Percentiles rank a stretch among this genome's conserved stretches.
phyloP scores from a whole-genome alignment of 2,888 invertebrate species.

The Norana najaformis region DNA sequence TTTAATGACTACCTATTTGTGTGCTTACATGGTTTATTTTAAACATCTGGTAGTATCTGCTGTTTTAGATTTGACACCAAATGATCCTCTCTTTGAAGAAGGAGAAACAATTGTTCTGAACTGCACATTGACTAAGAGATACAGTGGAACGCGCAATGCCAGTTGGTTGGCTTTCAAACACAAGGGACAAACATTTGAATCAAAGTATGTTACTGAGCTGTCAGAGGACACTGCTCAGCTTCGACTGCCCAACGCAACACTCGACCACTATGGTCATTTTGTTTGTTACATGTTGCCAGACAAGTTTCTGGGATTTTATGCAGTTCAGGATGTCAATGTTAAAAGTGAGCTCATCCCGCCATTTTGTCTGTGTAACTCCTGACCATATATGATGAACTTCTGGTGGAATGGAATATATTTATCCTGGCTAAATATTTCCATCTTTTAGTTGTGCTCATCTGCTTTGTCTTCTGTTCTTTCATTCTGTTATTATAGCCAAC shows the following conservation, averaged over 20 bases:
- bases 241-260: not conserved
- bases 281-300: not conserved
- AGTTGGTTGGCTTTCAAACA: conserved; percentile 8
- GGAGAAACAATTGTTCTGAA: conserved; percentile 9
- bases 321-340: not conserved
- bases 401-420: not conserved
- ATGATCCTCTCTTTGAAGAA: not conserved
- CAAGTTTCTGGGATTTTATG: not conserved
- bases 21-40: not conserved
- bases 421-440: not conserved
- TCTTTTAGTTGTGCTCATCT: not conserved
- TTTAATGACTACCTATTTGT: too few relatives aligned
- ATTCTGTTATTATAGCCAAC: not conserved
- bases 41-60: not conserved
- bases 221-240: not conserved
- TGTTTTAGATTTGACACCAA: not conserved
- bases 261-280: not conserved
- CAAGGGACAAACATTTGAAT: not conserved
- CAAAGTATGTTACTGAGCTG: not conserved
- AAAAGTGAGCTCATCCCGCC: not conserved
- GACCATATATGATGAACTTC: not conserved
- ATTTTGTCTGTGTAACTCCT: not conserved
- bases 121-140: not conserved
- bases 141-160: not conserved
- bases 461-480: not conserved